Percentiles rank a stretch among this genome's conserved stretches.
Evolutionary conservation across 2,888 invertebrate species (phyloP).

Genomic region (Prenolepis imparis): DNA sequence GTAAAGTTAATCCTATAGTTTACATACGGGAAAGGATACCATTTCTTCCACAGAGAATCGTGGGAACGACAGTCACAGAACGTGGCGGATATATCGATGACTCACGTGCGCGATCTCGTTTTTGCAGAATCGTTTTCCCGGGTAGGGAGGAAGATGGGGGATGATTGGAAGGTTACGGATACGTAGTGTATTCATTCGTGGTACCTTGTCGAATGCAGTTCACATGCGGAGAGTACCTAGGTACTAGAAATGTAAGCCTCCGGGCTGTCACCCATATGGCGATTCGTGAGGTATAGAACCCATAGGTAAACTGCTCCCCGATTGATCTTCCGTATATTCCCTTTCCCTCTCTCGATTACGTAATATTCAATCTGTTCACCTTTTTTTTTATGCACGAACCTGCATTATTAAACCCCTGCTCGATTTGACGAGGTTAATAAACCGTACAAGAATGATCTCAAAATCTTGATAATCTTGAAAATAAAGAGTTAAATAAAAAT

Average conservation of each 20-base stretch:
- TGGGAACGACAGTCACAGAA: constrained; percentile 64
- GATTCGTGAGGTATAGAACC: constrained; percentile 35
- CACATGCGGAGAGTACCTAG: constrained; percentile 78
- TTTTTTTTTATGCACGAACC: constrained; percentile 46
- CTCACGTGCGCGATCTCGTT: constrained; percentile 72
- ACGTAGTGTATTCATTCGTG: constrained; percentile 50
- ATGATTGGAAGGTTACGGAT: constrained; percentile 37
- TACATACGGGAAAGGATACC: constrained; percentile 13
- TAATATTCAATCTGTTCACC: constrained; percentile 74
- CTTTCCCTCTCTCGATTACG: background rate
- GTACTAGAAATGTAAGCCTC: constrained; percentile 76
- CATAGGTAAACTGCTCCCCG: constrained; percentile 76
- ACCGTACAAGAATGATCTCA: background rate
- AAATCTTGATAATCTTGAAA: background rate
- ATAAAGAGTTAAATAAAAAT: background rate
- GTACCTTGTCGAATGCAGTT: constrained; percentile 80
- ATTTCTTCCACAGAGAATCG: constrained; percentile 57
- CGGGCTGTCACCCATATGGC: constrained; percentile 83
- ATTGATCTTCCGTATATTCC: constrained; percentile 20
- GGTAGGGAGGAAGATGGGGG: constrained; percentile 46
- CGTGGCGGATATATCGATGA: constrained; percentile 71
- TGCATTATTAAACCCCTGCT: constrained; percentile 12
- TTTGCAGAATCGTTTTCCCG: constrained; percentile 71
- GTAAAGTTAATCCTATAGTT: constrained; percentile 14
- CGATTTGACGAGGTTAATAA: background rate